phyloP scores from a whole-genome alignment of 1,140 invertebrate species.

The Plectrocnemia conspersa region DNA sequence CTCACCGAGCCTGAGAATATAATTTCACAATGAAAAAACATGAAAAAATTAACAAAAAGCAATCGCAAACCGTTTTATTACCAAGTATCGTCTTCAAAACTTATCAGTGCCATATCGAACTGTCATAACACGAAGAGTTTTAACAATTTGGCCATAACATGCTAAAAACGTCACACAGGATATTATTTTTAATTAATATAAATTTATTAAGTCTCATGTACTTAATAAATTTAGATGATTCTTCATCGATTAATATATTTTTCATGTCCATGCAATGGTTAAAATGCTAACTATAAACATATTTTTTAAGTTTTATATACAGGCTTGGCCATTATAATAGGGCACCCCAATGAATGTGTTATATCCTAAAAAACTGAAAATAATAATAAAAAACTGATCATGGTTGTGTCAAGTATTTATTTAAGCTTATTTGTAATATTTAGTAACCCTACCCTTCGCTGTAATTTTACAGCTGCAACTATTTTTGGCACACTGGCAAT shows the following conservation, averaged over 20 bases:
- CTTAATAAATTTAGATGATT: neutral
- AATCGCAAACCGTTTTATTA: constrained; percentile 10
- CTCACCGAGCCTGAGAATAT: constrained; percentile 54
- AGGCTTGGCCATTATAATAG: too few species aligned
- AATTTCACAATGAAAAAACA: neutral
- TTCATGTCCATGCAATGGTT: too few species aligned
- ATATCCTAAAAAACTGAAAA: too few species aligned
- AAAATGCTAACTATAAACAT: too few species aligned
- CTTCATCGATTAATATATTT: neutral
- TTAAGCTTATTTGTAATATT: too few species aligned
- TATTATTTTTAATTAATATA: neutral
- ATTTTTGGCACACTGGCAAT: too few species aligned
- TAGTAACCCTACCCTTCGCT: too few species aligned
- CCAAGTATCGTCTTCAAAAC: constrained; percentile 34
- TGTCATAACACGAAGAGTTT: constrained; percentile 2
- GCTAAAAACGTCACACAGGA: neutral
- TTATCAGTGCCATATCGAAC: constrained; percentile 27
- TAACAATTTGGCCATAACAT: neutral
- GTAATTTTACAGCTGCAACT: too few species aligned
- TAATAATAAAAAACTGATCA: too few species aligned
- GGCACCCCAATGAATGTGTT: too few species aligned
- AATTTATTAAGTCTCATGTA: neutral
- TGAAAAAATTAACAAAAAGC: neutral
- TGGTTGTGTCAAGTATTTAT: too few species aligned
- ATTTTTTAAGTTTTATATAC: too few species aligned